Base-by-base conservation (phyloP, 2,888 invertebrate species). In the Willowsia nigromaculata region DNA sequence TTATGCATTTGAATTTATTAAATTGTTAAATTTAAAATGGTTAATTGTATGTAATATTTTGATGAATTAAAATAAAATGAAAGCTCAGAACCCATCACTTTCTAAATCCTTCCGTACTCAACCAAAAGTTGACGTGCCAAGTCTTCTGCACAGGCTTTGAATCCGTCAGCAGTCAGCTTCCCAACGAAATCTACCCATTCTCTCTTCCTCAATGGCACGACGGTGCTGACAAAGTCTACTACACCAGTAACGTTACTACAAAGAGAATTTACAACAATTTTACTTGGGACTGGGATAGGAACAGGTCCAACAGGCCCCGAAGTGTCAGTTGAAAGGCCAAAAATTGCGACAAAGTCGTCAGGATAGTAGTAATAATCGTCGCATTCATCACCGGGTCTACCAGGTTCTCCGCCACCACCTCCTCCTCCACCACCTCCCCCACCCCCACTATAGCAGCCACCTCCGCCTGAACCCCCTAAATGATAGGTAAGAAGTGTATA, bases 111-210 rank as follows among this genome's bases (percentile, higher is more conserved):
- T 37, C 37, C 76, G 11, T 50, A 62, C 30, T 76, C 27, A 1
- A 4, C 30, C 53, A 86, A 40, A 18, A 84, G 56, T 65, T 90
- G 85, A 7, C 53, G 37, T 1, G 89, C 68, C 37, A 89, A 78
- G 11, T 88, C 83, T 37, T 74, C 47, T 1, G 83, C 85, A 83
- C 89, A 86, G 11, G 81, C 56, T 0, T 25, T 78, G 22, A 86
- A 30, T 13, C 89, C 90, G 22, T 68, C 68, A 13, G 74, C 89
- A 6, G n/a, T 30, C 13, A 89, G 15, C 47, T 85, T 85, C n/a
- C 59, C 6, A 9, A 89, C 30, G 59, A 85, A 89, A 1, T 30
- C n/a, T 1, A 89, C 0, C 85, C 85, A 89, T 18, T 71, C 76
- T 27, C 59, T 47, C 18, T 81, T 80, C 37, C 6, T 56, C 33